Base-by-base conservation (phyloP, 2,797 vertebrate genomes). In the Crocodylus rhombifer region DNA sequence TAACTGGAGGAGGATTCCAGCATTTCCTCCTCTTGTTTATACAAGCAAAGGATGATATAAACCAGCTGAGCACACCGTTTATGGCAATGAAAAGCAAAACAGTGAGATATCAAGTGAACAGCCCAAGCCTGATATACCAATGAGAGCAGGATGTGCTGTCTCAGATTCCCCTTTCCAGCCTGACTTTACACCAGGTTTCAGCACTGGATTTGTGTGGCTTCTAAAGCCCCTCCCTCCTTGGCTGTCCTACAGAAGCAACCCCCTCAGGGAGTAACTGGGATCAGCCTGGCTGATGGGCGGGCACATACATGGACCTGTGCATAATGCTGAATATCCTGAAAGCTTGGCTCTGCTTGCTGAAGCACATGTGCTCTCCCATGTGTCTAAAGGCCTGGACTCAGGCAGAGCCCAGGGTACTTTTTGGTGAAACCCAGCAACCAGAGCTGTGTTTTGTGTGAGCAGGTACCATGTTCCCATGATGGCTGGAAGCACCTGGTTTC, bases 81-180 rank as follows among this genome's bases (percentile, higher is more conserved):
- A 93, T 90, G 91, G 91, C 60, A 36, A 77, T 3, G 63, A 79
- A 75, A 74, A 82, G 78, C 33, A 77, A 79, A 85, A 1, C 61
- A 14, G 55, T 1, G 3, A 60, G 15, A 25, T 36, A 74, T 75
- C 57, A 1, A 33, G 73, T 61, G 64, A 7, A 8, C 26, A n/a
- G 67, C 87, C n/a, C 55, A 75, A 55, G 81, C 69, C 69, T 4
- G 0, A 63, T 1, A n/a, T 58, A 1, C 17, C 0, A 0, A 25
- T 18, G 28, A 15, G 30, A 64, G 42, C 42, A 2, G 25, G 5
- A 51, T 17, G 82, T 2, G 1, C 79, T 20, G 30, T 23, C 82
- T 36, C 55, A 0, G 58, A 26, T 51, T 25, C 33, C 23, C 33
- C 42, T 20, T 33, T 42, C 56, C 5, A 64, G 1, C 76, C 82